Evolutionary conservation across 2,888 invertebrate genomes (phyloP).

Genomic region (Corythucha ciliata): DNA sequence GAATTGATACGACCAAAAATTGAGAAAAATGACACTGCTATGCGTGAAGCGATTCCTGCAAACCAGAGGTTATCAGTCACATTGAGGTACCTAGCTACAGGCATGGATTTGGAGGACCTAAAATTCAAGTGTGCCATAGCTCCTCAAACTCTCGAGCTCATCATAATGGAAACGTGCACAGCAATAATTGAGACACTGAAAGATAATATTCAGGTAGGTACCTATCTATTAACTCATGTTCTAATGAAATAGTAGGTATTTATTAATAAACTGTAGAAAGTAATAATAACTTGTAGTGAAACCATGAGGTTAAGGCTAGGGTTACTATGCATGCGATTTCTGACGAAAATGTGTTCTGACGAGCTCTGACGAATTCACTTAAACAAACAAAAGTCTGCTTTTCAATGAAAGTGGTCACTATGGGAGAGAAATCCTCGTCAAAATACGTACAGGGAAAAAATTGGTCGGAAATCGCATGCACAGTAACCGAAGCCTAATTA

Average conservation of each 20-base stretch:
- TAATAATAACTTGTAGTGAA: not conserved
- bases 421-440: no score
- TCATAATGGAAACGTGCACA: slow-evolving; percentile 14
- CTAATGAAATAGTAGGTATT: not conserved
- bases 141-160: slow-evolving; percentile 16
- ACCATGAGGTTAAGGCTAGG: no score
- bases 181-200: slow-evolving; percentile 9
- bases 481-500: not conserved
- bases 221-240: slow-evolving; percentile 5
- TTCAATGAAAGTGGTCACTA: no score
- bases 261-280: slow-evolving; percentile 1
- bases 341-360: no score
- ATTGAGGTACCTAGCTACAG: slow-evolving; percentile 11
- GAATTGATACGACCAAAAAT: slow-evolving; percentile 21
- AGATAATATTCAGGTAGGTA: slow-evolving; percentile 5
- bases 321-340: no score
- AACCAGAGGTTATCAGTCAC: slow-evolving; percentile 15
- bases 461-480: no score
- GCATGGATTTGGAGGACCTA: slow-evolving; percentile 16
- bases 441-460: no score
- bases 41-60: slow-evolving; percentile 15
- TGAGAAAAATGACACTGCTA: slow-evolving; percentile 21
- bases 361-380: no score
- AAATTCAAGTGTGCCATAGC: slow-evolving; percentile 25
- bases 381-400: no score